These are phyloP conservation scores for Conomelus anceps DNA, from an alignment of 2,888 invertebrate species.

Conservation along the genomic window DNA sequence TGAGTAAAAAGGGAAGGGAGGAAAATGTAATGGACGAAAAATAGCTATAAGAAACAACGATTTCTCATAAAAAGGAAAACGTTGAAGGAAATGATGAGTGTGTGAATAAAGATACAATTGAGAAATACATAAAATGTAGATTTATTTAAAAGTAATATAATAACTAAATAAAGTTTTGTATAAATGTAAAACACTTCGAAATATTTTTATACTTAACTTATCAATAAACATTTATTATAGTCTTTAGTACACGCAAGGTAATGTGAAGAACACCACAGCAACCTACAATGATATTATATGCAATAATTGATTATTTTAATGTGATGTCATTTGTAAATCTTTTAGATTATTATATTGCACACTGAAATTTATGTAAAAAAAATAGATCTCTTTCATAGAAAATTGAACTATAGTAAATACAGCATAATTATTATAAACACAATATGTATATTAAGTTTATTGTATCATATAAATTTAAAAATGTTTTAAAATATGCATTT, in stretches of 20 bases:
- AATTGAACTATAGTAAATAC: not conserved
- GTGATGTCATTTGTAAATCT: not conserved
- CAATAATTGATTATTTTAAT: not conserved
- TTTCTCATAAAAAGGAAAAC: not conserved
- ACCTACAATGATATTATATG: not conserved
- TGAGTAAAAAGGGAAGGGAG: too few species aligned
- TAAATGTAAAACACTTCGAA: not conserved
- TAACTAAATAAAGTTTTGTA: not conserved
- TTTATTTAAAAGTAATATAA: not conserved
- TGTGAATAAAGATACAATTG: not conserved
- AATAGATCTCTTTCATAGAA: not conserved
- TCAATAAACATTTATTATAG: not conserved
- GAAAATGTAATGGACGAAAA: too few species aligned
- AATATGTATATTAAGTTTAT: too few species aligned
- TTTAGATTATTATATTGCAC: not conserved
- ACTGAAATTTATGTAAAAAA: not conserved
- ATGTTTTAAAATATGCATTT: too few species aligned
- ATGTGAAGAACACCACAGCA: not conserved
- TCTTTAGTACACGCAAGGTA: not conserved
- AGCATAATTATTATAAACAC: too few species aligned
- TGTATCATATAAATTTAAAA: too few species aligned
- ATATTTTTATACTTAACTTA: not conserved
- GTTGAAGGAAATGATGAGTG: not conserved
- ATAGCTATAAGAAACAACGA: too few species aligned
- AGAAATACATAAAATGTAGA: not conserved